These are phyloP conservation scores for Caenorhabditis tropicalis DNA, from an alignment of 1,140 invertebrate species.

Conservation along the genomic window DNA sequence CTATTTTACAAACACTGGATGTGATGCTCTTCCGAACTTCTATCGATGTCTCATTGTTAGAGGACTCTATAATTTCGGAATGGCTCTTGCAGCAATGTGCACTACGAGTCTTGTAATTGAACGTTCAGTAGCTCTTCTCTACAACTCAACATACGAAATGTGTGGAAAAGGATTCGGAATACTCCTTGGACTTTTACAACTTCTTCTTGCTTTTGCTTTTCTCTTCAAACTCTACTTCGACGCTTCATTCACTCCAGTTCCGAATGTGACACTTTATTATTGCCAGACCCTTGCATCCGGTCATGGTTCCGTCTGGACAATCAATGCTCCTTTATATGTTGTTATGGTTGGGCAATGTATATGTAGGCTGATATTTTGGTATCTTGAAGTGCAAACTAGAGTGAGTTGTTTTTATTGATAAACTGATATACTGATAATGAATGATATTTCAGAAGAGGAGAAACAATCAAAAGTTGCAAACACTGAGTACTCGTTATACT, in stretches of 20 bases:
- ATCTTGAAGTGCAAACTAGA: neutral
- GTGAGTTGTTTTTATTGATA: neutral
- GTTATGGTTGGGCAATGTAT: conserved; percentile 7
- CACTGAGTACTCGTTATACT: conserved; percentile 15
- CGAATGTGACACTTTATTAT: conserved; percentile 26
- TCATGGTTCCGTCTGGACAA: conserved; percentile 29
- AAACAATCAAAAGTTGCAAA: neutral
- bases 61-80: conserved; percentile 9
- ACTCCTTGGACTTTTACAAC: conserved; percentile 8
- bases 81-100: conserved; percentile 32
- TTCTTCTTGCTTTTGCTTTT: conserved; percentile 18
- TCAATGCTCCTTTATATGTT: conserved; percentile 22
- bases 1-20: conserved; percentile 12
- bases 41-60: conserved; percentile 5
- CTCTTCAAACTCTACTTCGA: conserved; percentile 31
- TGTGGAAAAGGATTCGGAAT: conserved; percentile 8
- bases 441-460: neutral
- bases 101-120: conserved; percentile 20
- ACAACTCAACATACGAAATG: conserved; percentile 27
- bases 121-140: neutral
- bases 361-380: conserved; percentile 1
- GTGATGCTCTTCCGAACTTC: conserved; percentile 1
- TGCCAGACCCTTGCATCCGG: conserved; percentile 30
- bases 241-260: conserved; percentile 21
- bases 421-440: neutral